Base-by-base conservation (phyloP, 1,140 invertebrate genomes). In the Orchesella cincta region DNA sequence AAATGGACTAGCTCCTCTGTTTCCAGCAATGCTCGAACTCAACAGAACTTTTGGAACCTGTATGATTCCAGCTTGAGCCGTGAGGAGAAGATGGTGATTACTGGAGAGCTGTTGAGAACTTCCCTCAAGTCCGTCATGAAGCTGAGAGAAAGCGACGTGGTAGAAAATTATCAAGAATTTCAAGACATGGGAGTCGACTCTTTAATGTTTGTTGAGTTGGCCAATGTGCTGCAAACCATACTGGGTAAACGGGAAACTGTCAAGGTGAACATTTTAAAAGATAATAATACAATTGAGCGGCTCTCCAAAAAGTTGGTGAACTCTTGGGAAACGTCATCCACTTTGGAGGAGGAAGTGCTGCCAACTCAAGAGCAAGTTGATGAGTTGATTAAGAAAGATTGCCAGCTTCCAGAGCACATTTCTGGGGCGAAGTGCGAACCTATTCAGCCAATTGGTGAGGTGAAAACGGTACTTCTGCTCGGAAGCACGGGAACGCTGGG, bases 401-500 rank as follows among this genome's bases (percentile, higher is more conserved):
- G 26, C 5, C 14, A 16, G 14, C 26, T 57, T 5, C 62, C 62
- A 2, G 33, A 67, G 12, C 1, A 34, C 36, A 73, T 46, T 29
- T 8, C 67, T 8, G n/a, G n/a, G n/a, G n/a, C n/a, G n/a, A n/a
- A n/a, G n/a, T n/a, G n/a, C n/a, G n/a, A n/a, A n/a, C 14, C 12
- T 28, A 1, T 33, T 36, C 36, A 39, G 12, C 5, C 5, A 8
- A 29, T 71, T 16, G 54, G 39, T 1, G 2, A 77, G 57, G n/a
- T n/a, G 20, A 54, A 57, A n/a, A 34, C 46, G 5, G 20, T 73
- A 39, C 70, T 77, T 2, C 35, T 77, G 18, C 73, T 71, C 1
- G 76, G 76, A 33, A 33, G 18, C 5, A 54, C 76, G n/a, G 76
- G 76, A 26, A 57, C 34, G 36, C 46, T 77, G 23, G 76, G 76